phyloP scores from a whole-genome alignment of 2,113 vertebrate genomes.

The Anas platyrhynchos region DNA sequence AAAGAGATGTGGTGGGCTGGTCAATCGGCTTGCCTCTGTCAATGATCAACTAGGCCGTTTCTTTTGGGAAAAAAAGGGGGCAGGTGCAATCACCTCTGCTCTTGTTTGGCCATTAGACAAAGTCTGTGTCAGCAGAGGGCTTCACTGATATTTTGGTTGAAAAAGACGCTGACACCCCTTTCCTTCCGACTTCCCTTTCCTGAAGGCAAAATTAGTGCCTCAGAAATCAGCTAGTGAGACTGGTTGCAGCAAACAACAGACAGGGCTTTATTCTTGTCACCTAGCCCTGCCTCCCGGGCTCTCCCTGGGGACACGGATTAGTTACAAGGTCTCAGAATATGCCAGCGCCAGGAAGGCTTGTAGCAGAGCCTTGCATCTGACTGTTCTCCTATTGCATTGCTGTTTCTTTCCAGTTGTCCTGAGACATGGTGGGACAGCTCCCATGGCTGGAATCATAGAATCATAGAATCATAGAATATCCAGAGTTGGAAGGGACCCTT shows the following conservation, averaged over 20 bases:
- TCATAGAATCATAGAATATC: too few species aligned
- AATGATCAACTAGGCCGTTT: constrained; percentile 11
- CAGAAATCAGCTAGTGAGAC: neutral
- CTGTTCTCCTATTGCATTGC: neutral
- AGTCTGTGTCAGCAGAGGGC: neutral
- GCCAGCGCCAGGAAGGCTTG: neutral
- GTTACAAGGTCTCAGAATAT: neutral
- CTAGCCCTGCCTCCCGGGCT: neutral
- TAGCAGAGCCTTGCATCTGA: neutral
- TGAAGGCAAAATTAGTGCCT: neutral
- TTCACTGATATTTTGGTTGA: neutral
- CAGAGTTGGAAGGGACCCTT: too few species aligned
- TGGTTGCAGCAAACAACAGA: neutral
- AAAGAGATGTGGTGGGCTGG: neutral
- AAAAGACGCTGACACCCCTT: neutral
- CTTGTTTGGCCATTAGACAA: neutral
- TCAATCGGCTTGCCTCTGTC: neutral
- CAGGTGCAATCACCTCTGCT: neutral
- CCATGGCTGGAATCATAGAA: too few species aligned
- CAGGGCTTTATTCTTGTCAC: neutral
- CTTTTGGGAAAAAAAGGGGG: neutral
- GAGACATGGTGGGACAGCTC: too few species aligned
- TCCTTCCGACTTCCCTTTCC: neutral
- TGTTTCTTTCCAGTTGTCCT: neutral
- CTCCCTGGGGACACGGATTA: neutral